phyloP scores from a whole-genome alignment of 2,797 vertebrate species.

The Varecia variegata region DNA sequence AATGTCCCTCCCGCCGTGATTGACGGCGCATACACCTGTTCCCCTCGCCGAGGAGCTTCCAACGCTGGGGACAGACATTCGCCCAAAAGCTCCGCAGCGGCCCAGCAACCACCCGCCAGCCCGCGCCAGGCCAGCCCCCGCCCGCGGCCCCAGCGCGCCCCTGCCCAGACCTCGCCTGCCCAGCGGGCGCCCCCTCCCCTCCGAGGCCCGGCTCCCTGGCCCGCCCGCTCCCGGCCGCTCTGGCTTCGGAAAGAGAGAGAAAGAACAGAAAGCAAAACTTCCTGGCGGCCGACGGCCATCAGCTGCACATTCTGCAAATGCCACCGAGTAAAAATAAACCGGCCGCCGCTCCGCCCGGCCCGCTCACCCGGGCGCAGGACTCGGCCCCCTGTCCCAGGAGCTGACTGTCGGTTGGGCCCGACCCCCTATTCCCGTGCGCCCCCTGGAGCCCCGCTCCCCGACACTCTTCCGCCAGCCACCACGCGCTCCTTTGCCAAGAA shows the following conservation, averaged over 20 bases:
- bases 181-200: conserved; percentile 43
- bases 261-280: conserved; percentile 77
- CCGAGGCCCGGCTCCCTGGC: not conserved
- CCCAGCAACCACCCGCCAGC: conserved; percentile 46
- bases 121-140: not conserved
- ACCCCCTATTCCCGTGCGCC: conserved; percentile 40
- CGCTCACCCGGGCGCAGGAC: conserved; percentile 57
- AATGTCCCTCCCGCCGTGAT: conserved; percentile 76
- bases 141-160: not conserved
- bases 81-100: conserved; percentile 66
- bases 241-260: conserved; percentile 63
- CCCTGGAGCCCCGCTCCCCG: conserved; percentile 14
- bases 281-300: conserved; percentile 83
- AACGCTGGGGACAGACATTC: conserved; percentile 76
- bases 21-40: conserved; percentile 88
- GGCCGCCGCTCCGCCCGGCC: conserved; percentile 74
- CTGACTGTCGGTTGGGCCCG: not conserved
- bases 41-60: conserved; percentile 75
- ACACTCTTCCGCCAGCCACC: not conserved
- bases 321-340: conserved; percentile 85
- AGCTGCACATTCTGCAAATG: conserved; percentile 86
- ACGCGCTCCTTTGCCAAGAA: not conserved
- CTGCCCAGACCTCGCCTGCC: not conserved
- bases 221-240: conserved; percentile 37
- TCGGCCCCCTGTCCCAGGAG: conserved; percentile 55